A percentile compares a stretch with the other conserved stretches of the same genome.
Evolutionary conservation across 2,888 invertebrate genomes (phyloP).

Genomic region (Hydrotaea cyrtoneurina): DNA sequence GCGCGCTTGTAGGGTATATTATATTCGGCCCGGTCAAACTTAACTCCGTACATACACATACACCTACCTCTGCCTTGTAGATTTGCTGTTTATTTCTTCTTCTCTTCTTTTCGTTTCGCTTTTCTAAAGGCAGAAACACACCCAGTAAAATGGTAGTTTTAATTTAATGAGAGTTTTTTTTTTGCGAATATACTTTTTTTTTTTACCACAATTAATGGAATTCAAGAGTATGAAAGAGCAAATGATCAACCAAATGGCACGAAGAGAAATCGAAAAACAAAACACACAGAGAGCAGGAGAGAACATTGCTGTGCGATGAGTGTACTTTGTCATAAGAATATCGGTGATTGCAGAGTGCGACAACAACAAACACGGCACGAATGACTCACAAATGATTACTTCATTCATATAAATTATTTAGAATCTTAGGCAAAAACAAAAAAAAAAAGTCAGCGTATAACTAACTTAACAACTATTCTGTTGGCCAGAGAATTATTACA

Average conservation of each 20-base stretch:
- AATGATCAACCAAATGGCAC: background rate
- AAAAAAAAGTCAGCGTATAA: conserved; percentile 21
- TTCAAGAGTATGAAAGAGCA: background rate
- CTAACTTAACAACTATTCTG: background rate
- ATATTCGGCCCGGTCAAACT: too few species aligned
- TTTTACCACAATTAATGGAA: background rate
- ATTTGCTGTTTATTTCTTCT: too few species aligned
- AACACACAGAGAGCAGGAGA: conserved; percentile 27
- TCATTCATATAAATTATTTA: conserved; percentile 56
- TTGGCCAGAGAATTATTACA: background rate
- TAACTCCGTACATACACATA: too few species aligned
- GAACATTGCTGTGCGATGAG: conserved; percentile 41
- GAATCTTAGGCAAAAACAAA: conserved; percentile 33
- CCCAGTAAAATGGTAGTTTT: conserved; percentile 22
- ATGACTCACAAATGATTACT: conserved; percentile 62
- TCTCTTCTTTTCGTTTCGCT: background rate
- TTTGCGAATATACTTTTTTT: conserved; percentile 16
- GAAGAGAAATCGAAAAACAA: conserved; percentile 17
- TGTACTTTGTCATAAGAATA: conserved; percentile 26
- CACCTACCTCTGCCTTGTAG: too few species aligned
- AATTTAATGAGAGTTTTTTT: conserved; percentile 14
- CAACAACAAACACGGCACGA: conserved; percentile 18
- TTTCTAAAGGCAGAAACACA: conserved; percentile 29
- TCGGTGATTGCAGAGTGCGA: conserved; percentile 46
- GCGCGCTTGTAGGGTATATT: too few species aligned